Conservation (phyloP, 2,113 vertebrate species). For the Pogona vitticeps region DNA sequence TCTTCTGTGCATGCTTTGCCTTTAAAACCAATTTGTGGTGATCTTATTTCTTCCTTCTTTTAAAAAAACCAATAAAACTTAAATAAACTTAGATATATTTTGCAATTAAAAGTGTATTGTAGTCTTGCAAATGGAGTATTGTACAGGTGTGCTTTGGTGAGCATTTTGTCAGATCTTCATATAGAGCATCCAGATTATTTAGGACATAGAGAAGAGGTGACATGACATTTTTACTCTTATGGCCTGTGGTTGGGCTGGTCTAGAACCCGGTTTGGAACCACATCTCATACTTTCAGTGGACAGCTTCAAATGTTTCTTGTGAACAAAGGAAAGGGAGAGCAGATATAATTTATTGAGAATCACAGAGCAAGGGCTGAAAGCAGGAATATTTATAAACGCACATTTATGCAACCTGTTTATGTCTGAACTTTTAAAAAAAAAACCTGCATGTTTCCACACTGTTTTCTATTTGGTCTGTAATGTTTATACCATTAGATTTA, state of each 20-base stretch:
- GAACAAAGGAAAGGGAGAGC: background rate
- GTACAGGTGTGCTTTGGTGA: background rate
- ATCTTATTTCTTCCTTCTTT: background rate
- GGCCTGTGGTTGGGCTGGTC: background rate
- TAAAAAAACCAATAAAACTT: background rate
- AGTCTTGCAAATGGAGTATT: background rate
- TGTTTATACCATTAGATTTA: slow-evolving; percentile 18
- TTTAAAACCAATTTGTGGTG: background rate
- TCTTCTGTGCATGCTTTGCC: background rate
- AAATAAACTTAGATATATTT: background rate
- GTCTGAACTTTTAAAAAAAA: background rate
- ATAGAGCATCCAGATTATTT: background rate
- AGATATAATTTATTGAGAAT: background rate
- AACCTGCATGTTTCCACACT: background rate
- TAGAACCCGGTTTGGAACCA: background rate
- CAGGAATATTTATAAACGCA: background rate
- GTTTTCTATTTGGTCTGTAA: background rate
- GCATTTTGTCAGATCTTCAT: background rate
- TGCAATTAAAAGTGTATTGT: no score
- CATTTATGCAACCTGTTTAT: background rate
- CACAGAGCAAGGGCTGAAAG: background rate
- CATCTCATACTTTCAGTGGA: background rate
- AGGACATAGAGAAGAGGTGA: slow-evolving; percentile 24
- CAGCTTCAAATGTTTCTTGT: background rate
- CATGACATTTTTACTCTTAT: background rate